A percentile compares a stretch with the other conserved stretches of the same genome.
Evolutionary conservation across 2,113 vertebrate genomes (phyloP).

Genomic region (Siniperca chuatsi): DNA sequence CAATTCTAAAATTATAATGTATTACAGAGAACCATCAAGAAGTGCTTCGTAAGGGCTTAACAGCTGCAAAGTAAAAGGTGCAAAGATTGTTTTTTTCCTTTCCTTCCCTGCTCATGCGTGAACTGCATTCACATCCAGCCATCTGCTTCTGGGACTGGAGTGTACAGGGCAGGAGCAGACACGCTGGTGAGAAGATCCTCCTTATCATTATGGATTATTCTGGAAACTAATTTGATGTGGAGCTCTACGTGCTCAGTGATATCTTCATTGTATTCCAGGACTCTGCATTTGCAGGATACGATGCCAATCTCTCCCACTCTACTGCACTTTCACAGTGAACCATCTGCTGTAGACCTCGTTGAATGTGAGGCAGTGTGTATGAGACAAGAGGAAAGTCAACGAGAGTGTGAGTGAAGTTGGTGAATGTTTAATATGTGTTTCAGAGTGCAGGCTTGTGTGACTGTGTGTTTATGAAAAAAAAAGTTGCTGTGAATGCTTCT

Average conservation of each 20-base stretch:
- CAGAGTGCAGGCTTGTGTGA: not conserved
- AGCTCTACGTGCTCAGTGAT: conserved; percentile 42
- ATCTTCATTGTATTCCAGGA: conserved; percentile 55
- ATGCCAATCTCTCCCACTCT: conserved; percentile 59
- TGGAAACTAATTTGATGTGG: conserved; percentile 57
- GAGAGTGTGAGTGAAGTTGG: conserved; percentile 8
- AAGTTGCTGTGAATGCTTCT: not conserved
- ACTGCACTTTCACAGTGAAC: conserved; percentile 28
- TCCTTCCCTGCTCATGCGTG: conserved; percentile 56
- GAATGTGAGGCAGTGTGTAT: not conserved
- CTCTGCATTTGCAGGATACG: conserved; percentile 20
- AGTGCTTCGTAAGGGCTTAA: conserved; percentile 38
- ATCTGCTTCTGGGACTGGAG: conserved; percentile 68
- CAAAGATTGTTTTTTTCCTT: conserved; percentile 43
- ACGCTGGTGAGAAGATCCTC: conserved; percentile 35
- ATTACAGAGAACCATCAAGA: conserved; percentile 15
- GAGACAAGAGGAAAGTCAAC: not conserved
- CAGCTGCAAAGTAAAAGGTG: conserved; percentile 71
- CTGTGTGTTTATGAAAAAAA: not conserved
- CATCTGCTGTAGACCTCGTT: conserved; percentile 40
- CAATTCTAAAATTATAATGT: conserved; percentile 33
- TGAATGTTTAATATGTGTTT: conserved; percentile 14
- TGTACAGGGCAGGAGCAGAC: conserved; percentile 1
- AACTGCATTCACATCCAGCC: conserved; percentile 58
- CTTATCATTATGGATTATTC: conserved; percentile 51